Percentiles rank a stretch among this genome's conserved stretches.
phyloP scores from a whole-genome alignment of 2,888 invertebrate species.

The Diarsia brunnea region DNA sequence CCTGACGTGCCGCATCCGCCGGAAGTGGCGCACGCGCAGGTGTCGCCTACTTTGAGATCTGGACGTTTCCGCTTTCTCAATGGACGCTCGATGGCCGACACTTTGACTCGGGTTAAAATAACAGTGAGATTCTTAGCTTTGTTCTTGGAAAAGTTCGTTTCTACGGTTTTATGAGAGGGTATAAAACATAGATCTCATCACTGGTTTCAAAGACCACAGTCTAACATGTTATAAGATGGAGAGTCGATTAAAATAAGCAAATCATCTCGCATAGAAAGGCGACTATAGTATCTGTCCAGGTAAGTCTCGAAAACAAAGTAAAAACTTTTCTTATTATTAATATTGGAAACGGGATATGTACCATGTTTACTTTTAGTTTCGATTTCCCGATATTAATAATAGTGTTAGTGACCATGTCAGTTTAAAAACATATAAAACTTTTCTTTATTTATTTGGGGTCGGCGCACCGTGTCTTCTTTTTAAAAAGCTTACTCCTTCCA shows the following conservation, averaged over 20 bases:
- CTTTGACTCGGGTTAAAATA: slow-evolving; percentile 45
- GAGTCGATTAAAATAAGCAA: not conserved
- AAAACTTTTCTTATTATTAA: not conserved
- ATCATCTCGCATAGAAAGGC: not conserved
- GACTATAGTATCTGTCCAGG: not conserved
- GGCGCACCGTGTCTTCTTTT: no score
- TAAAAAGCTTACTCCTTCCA: no score
- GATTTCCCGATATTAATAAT: no score
- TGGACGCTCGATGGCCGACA: slow-evolving; percentile 45
- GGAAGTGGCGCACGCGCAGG: slow-evolving; percentile 71
- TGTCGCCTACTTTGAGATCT: slow-evolving; percentile 63
- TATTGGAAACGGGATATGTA: no score
- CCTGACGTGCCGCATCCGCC: slow-evolving; percentile 68
- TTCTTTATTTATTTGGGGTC: no score
- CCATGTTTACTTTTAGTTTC: no score
- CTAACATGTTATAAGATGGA: not conserved
- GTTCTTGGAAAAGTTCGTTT: slow-evolving; percentile 3
- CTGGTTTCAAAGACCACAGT: no score
- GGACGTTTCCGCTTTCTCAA: slow-evolving; percentile 68
- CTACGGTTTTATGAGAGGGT: not conserved
- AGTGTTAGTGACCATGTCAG: no score
- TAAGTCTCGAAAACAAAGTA: not conserved
- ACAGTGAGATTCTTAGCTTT: slow-evolving; percentile 6
- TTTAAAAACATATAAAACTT: no score
- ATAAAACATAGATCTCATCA: not conserved